These are phyloP conservation scores for Lathronympha strigana DNA, from an alignment of 2,888 invertebrate genomes.

Conservation along the genomic window DNA sequence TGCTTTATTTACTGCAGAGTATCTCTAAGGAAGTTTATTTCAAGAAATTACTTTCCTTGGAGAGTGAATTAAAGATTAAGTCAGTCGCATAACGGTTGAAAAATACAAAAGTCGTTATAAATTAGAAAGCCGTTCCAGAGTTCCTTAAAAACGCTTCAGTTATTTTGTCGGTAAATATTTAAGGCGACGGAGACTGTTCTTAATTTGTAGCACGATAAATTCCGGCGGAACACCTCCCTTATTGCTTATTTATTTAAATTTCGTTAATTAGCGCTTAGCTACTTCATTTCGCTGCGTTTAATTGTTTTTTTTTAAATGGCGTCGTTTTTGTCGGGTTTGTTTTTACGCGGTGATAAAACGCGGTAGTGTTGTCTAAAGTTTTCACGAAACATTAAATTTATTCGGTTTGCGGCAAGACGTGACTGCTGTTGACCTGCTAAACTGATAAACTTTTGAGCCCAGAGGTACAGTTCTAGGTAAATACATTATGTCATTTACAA, in stretches of 20 bases:
- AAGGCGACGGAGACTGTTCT: slow-evolving; percentile 27
- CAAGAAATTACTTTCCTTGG: not conserved
- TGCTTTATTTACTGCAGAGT: not conserved
- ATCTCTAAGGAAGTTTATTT: slow-evolving; percentile 2
- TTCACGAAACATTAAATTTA: slow-evolving; percentile 26
- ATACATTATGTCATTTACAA: no score
- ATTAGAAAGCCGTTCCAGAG: slow-evolving; percentile 38
- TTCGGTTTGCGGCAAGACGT: not conserved
- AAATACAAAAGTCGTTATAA: slow-evolving; percentile 24
- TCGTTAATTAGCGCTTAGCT: slow-evolving; percentile 54
- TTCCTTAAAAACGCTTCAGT: slow-evolving; percentile 26
- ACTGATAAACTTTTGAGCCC: no score
- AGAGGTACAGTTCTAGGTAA: no score
- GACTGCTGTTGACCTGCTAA: no score
- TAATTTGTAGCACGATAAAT: slow-evolving; percentile 38
- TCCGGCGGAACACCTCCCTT: slow-evolving; percentile 52
- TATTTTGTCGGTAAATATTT: slow-evolving; percentile 37
- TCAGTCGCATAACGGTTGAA: not conserved
- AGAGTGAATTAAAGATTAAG: slow-evolving; percentile 22
- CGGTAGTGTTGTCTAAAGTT: slow-evolving; percentile 16
- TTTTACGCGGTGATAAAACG: slow-evolving; percentile 11
- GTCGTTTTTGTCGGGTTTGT: slow-evolving; percentile 26
- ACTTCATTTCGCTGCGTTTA: slow-evolving; percentile 45
- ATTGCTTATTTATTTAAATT: slow-evolving; percentile 66
- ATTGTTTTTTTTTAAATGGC: slow-evolving; percentile 48